Conservation (phyloP, 2,113 vertebrate species). For the Mormyrus iriodes region DNA sequence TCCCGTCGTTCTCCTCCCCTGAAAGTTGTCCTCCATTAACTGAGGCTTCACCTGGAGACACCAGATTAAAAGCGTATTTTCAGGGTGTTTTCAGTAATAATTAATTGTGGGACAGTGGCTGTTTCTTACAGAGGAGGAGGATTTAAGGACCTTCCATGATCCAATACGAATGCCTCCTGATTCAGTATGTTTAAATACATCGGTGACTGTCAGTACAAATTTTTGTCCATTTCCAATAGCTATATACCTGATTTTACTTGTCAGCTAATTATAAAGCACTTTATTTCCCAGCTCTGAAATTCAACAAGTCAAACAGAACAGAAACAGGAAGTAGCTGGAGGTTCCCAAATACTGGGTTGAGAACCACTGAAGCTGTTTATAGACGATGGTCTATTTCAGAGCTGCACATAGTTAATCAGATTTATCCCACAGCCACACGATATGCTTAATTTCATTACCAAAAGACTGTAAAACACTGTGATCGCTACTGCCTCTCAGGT, state of each 20-base stretch:
- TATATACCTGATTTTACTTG: background rate
- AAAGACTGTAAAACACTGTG: background rate
- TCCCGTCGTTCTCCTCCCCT: slow-evolving; percentile 27
- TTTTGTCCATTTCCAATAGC: background rate
- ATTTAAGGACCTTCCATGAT: background rate
- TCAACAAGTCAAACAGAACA: background rate
- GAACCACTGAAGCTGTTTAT: background rate
- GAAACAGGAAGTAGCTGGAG: background rate
- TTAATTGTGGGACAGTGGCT: background rate
- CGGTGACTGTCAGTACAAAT: background rate
- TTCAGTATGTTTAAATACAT: background rate
- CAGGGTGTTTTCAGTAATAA: background rate
- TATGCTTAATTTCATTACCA: background rate
- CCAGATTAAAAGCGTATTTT: background rate
- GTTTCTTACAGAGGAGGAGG: background rate
- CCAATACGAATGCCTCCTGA: background rate
- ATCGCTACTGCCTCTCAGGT: background rate
- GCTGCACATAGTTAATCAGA: background rate
- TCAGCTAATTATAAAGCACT: background rate
- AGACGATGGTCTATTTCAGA: background rate
- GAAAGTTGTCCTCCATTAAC: background rate
- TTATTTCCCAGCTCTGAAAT: background rate
- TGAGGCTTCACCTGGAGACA: background rate
- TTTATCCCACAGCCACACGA: background rate
- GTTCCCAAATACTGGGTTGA: too few species aligned